Percentiles rank a stretch among this genome's conserved stretches.
phyloP scores from a whole-genome alignment of 2,113 vertebrate genomes.

The Monarcha castaneiventris region DNA sequence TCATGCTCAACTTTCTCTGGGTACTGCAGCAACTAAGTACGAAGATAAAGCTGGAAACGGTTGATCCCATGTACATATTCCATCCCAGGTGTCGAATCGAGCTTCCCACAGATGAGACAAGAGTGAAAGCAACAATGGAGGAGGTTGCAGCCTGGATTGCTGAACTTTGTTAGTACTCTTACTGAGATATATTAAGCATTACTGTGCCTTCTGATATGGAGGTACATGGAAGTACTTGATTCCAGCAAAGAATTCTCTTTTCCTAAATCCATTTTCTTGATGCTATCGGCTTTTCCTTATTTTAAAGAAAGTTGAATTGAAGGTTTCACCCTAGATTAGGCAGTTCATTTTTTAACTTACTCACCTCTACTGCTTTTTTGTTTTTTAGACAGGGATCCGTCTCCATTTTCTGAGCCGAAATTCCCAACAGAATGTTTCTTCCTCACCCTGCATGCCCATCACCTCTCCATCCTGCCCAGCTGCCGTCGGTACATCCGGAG shows the following conservation, averaged over 20 bases:
- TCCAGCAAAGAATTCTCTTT: background rate
- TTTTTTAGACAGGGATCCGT: slow-evolving; percentile 80
- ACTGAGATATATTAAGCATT: fast-evolving
- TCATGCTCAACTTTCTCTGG: slow-evolving; percentile 99
- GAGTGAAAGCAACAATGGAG: slow-evolving; percentile 94
- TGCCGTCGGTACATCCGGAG: slow-evolving; percentile 96
- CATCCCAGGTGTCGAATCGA: slow-evolving; percentile 90
- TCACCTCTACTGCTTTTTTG: background rate
- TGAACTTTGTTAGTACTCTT: slow-evolving; percentile 84
- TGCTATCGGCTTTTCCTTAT: background rate
- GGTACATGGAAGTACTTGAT: background rate
- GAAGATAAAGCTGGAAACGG: slow-evolving; percentile 97
- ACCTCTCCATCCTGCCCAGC: slow-evolving; percentile 92
- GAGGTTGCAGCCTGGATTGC: slow-evolving; percentile 87
- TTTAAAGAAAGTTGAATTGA: background rate
- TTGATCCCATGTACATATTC: slow-evolving; percentile 96
- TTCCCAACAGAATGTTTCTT: slow-evolving; percentile 99
- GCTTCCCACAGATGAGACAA: slow-evolving; percentile 88
- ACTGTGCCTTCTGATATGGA: background rate
- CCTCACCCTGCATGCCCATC: slow-evolving; percentile 93
- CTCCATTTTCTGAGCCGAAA: slow-evolving; percentile 91
- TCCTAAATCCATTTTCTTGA: background rate
- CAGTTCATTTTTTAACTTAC: background rate
- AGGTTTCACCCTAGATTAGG: background rate
- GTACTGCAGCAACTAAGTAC: slow-evolving; percentile 96